Base-by-base conservation (phyloP, 1,140 invertebrate species). In the Penaeus vannamei region DNA sequence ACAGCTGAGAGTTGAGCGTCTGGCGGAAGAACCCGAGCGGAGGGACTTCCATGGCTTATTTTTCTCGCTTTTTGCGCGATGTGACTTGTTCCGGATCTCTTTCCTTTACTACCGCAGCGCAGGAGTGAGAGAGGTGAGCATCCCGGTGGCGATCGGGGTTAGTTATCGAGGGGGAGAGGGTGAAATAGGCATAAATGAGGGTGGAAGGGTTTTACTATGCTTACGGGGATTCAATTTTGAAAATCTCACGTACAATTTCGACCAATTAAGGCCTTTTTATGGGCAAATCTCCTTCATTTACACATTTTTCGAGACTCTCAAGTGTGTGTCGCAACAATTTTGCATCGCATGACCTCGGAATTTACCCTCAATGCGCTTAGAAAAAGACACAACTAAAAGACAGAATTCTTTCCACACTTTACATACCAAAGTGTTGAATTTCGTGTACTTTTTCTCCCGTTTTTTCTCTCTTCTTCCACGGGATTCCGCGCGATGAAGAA, bases 1-100 rank as follows among this genome's bases (percentile, higher is more conserved):
- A 53, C 46, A 53, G 53, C 53, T 53, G 53, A 53, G 79, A 81
- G 79, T 81, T 81, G 79, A 81, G 79, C 79, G 79, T 81, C 79
- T 81, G 79, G 79, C 79, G 79, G 79, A 81, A 81, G 32, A 32
- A 36, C 72, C 29, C 72, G 79, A 53, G 79, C 53, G 26, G 46
- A 32, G 32, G 36, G 46, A 26, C 26, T 14, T 46, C 17, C n/a
- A 26, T n/a, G 36, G 46, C 53, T 46, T 32, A 46, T 42, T 60
- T 53, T 26, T 22, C 17, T 60, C 20, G 53, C 26, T 81, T 26
- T 81, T 53, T 81, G 5, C 79, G 53, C 53, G 79, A 81, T 81
- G 79, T 81, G 20, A 23, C 23, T 53, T 29, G 14, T 29, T 76
- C 42, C 29, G 29, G 29, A 36, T 32, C n/a, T 36, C 42, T 36